Conservation (phyloP, 2,113 vertebrate species). For the Vombatus ursinus region DNA sequence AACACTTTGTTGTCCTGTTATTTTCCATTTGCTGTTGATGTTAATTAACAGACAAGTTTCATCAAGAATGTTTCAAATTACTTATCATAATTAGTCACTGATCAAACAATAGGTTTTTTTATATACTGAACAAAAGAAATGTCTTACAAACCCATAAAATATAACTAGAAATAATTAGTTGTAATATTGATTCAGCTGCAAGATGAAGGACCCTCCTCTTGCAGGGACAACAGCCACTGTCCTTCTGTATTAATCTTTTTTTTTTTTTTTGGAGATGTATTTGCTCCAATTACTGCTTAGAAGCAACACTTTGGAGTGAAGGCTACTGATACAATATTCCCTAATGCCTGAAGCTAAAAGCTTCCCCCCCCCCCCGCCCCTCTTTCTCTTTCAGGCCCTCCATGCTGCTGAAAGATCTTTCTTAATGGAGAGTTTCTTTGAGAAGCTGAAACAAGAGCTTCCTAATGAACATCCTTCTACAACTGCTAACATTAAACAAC, state of each 20-base stretch:
- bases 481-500: conserved; percentile 74
- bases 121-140: conserved; percentile 75
- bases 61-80: conserved; percentile 79
- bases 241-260: conserved; percentile 61
- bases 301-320: conserved; percentile 75
- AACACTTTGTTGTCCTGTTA: conserved; percentile 43
- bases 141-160: conserved; percentile 75
- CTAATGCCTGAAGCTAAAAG: conserved; percentile 70
- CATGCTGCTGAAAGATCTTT: conserved; percentile 79
- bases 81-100: conserved; percentile 78
- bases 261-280: conserved; percentile 50
- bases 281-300: conserved; percentile 79
- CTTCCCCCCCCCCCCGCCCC: conserved; percentile 61
- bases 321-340: conserved; percentile 70
- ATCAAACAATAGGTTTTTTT: conserved; percentile 77
- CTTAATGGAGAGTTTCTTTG: conserved; percentile 77
- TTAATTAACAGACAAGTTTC: conserved; percentile 76
- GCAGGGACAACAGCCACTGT: conserved; percentile 64
- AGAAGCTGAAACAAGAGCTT: conserved; percentile 80
- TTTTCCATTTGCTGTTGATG: conserved; percentile 63
- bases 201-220: conserved; percentile 51
- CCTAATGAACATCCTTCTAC: conserved; percentile 82
- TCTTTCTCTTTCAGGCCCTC: conserved; percentile 66
- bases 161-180: conserved; percentile 80
- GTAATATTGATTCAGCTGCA: conserved; percentile 75